phyloP scores from a whole-genome alignment of 2,113 vertebrate species.

The Marmota flaviventris region DNA sequence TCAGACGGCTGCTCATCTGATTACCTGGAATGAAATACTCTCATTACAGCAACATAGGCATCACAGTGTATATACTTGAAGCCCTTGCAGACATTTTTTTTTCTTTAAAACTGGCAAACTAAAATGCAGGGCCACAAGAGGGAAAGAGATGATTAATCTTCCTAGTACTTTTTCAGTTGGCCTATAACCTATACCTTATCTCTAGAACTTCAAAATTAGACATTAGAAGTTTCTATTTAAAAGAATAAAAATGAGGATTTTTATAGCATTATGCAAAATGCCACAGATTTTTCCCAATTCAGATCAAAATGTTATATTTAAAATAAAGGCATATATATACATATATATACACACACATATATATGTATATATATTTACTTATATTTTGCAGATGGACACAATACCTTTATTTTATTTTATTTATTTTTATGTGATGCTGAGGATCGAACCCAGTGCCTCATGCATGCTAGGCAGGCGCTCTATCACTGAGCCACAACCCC shows the following conservation, averaged over 20 bases:
- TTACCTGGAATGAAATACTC: constrained; percentile 91
- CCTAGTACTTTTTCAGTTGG: not conserved
- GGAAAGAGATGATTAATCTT: not conserved
- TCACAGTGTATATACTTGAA: not conserved
- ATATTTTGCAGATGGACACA: too few species aligned
- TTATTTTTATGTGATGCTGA: too few species aligned
- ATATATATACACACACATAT: too few species aligned
- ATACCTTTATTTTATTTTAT: too few species aligned
- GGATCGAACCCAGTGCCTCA: too few species aligned
- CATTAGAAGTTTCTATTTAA: constrained; percentile 25
- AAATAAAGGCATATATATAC: not conserved
- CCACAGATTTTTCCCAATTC: constrained; percentile 36
- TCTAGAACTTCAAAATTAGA: constrained; percentile 52
- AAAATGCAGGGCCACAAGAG: constrained; percentile 32
- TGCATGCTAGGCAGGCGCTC: too few species aligned
- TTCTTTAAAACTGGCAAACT: not conserved
- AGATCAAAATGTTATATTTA: not conserved
- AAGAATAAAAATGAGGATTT: constrained; percentile 43
- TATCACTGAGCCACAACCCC: too few species aligned
- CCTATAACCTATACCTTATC: constrained; percentile 16
- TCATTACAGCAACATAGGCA: constrained; percentile 37
- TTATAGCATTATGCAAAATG: constrained; percentile 35
- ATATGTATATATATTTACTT: too few species aligned
- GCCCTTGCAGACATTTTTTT: not conserved
- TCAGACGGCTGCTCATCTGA: constrained; percentile 99